Conservation (phyloP, 2,888 invertebrate genomes). For the Griposia aprilina region DNA sequence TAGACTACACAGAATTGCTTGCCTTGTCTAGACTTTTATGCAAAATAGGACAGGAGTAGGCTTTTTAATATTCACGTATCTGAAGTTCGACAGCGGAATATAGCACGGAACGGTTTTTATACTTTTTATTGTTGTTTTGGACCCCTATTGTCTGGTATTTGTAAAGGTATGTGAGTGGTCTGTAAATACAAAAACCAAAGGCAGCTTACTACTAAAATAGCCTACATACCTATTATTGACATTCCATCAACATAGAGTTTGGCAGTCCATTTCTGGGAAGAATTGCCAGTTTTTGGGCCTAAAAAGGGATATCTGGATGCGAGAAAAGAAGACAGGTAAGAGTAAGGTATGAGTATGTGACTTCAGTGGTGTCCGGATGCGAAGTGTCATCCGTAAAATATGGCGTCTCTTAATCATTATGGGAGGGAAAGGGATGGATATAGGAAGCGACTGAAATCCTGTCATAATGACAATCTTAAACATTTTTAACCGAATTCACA, state of each 20-base stretch:
- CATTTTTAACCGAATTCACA: too few relatives aligned
- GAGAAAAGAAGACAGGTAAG: too few relatives aligned
- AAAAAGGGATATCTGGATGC: too few relatives aligned
- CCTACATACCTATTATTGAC: background rate
- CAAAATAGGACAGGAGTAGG: background rate
- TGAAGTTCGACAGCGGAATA: background rate
- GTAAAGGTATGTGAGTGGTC: background rate
- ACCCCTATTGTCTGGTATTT: background rate
- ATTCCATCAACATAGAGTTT: background rate
- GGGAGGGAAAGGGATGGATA: too few relatives aligned
- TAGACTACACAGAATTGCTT: constrained; percentile 15
- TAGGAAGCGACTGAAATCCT: too few relatives aligned
- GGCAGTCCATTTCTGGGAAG: background rate
- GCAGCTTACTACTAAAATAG: background rate
- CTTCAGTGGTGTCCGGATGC: too few relatives aligned
- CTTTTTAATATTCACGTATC: background rate
- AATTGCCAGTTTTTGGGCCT: too few relatives aligned
- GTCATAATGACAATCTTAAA: too few relatives aligned
- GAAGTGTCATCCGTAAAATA: too few relatives aligned
- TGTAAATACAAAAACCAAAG: background rate
- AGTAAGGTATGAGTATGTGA: too few relatives aligned
- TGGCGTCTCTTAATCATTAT: too few relatives aligned
- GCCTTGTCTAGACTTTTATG: background rate
- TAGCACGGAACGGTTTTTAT: background rate
- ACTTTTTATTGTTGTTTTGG: background rate